phyloP scores from a whole-genome alignment of 2,113 vertebrate species.

The Syngnathoides biaculeatus region DNA sequence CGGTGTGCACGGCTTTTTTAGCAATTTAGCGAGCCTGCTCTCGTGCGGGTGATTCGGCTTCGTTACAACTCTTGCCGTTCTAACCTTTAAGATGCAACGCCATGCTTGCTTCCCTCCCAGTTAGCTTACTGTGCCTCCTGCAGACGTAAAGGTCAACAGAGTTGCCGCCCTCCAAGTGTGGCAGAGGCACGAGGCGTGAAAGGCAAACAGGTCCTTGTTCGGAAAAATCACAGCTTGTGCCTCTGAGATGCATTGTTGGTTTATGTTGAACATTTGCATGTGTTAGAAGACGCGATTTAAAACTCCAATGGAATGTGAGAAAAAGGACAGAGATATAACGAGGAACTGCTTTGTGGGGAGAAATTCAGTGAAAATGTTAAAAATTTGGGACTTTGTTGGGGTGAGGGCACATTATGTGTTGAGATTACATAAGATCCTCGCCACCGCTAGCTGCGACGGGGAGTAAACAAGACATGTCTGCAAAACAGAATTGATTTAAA shows the following conservation, averaged over 20 bases:
- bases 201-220: background rate
- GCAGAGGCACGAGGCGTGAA: background rate
- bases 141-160: background rate
- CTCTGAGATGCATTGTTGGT: background rate
- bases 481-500: background rate
- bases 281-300: background rate
- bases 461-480: background rate
- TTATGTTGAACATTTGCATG: background rate
- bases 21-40: background rate
- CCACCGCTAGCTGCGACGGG: background rate
- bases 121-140: background rate
- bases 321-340: too few species aligned
- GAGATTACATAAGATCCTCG: background rate
- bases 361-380: background rate
- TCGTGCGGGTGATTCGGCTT: background rate
- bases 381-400: background rate
- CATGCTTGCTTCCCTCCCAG: background rate
- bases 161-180: background rate
- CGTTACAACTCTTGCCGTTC: background rate
- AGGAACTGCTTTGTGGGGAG: background rate
- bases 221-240: background rate
- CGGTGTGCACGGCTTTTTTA: background rate
- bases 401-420: background rate
- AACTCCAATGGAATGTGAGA: background rate
- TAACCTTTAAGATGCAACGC: constrained; percentile 1